Percentiles rank a stretch among this genome's conserved stretches.
Conservation (phyloP, 1,140 invertebrate genomes). For the Linepithema humile region DNA sequence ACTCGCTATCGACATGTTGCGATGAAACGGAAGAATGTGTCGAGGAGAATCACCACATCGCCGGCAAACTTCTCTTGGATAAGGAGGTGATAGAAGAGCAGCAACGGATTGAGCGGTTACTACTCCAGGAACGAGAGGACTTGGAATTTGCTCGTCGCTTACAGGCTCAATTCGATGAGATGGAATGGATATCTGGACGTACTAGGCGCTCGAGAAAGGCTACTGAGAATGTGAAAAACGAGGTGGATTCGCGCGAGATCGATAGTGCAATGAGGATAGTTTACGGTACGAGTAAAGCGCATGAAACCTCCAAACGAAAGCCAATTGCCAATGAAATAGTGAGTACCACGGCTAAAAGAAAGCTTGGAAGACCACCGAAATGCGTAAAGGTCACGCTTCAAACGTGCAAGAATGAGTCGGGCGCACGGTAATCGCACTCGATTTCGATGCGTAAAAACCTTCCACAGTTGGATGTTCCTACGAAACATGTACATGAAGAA, state of each 20-base stretch:
- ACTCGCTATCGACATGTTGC: conserved; percentile 57
- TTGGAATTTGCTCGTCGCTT: conserved; percentile 78
- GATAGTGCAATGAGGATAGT: conserved; percentile 7
- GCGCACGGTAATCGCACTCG: conserved; percentile 21
- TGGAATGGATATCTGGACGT: conserved; percentile 78
- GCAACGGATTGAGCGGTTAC: conserved; percentile 75
- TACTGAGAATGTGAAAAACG: conserved; percentile 23
- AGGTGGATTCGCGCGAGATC: conserved; percentile 53
- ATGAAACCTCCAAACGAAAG: conserved; percentile 47
- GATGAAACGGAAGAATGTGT: conserved; percentile 16
- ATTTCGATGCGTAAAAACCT: conserved; percentile 42
- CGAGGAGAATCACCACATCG: conserved; percentile 21
- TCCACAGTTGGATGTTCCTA: conserved; percentile 72
- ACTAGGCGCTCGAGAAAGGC: conserved; percentile 74
- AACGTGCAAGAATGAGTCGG: conserved; percentile 12
- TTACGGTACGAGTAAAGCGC: conserved; percentile 31
- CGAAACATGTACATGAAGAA: conserved; percentile 56
- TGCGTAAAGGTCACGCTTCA: conserved; percentile 57
- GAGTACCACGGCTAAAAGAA: conserved; percentile 59
- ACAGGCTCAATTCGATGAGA: conserved; percentile 79
- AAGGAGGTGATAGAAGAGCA: conserved; percentile 77
- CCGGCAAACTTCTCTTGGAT: conserved; percentile 42
- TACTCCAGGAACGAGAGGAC: conserved; percentile 80
- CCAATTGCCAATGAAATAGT: conserved; percentile 26
- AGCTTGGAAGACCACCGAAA: conserved; percentile 69